These are phyloP conservation scores for Morelia viridis DNA, from an alignment of 2,797 vertebrate species.

Conservation along the genomic window DNA sequence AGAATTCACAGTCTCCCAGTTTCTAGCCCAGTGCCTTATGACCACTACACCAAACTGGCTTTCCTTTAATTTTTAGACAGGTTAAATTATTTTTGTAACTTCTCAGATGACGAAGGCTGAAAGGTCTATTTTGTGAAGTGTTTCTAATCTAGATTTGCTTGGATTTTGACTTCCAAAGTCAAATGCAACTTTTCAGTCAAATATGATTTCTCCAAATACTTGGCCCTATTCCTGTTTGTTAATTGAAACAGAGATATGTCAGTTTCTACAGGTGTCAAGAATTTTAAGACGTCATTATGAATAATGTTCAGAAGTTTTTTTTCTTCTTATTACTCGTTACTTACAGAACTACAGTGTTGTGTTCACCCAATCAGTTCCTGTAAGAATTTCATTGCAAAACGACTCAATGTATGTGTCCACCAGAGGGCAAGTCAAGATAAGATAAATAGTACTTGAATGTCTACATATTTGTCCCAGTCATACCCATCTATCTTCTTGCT, in stretches of 20 bases:
- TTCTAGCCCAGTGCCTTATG: neutral
- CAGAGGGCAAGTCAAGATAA: neutral
- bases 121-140: neutral
- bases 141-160: neutral
- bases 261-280: neutral
- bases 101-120: neutral
- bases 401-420: neutral
- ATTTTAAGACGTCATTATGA: neutral
- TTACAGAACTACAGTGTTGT: neutral
- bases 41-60: neutral
- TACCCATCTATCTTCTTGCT: neutral
- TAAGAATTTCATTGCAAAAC: neutral
- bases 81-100: neutral
- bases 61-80: neutral
- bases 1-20: neutral
- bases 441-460: neutral
- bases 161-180: neutral
- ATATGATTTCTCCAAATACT: neutral
- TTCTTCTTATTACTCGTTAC: neutral
- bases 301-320: neutral
- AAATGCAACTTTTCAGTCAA: neutral
- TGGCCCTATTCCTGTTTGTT: neutral
- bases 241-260: neutral
- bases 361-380: neutral
- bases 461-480: neutral